A percentile compares a stretch with the other conserved stretches of the same genome.
phyloP scores from a whole-genome alignment of 1,140 invertebrate species.

The Branchinecta lynchi region DNA sequence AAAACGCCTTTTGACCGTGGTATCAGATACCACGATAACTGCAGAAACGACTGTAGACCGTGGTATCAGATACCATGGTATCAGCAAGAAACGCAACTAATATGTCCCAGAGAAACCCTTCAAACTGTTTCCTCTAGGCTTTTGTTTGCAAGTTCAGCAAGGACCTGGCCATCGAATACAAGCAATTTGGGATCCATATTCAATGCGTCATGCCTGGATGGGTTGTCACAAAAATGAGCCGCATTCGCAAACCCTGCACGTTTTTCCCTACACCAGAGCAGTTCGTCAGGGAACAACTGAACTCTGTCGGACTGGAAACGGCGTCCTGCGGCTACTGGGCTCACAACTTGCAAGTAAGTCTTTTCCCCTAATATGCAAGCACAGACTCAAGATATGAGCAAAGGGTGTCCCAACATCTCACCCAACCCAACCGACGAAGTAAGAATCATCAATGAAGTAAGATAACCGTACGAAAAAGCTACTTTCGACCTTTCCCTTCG shows the following conservation, averaged over 20 bases:
- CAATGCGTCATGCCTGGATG: conserved; percentile 74
- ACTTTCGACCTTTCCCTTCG: too few relatives aligned
- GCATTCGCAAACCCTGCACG: conserved; percentile 56
- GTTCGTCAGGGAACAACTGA: conserved; percentile 59
- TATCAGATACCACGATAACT: too few relatives aligned
- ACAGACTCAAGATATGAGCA: too few relatives aligned
- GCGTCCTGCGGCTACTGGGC: conserved; percentile 55
- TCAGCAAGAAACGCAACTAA: too few relatives aligned
- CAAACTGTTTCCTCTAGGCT: conserved; percentile 36
- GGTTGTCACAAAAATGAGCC: conserved; percentile 85
- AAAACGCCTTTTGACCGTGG: too few relatives aligned
- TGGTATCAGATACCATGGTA: too few relatives aligned
- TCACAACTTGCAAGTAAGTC: conserved; percentile 20
- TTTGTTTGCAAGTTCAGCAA: conserved; percentile 71
- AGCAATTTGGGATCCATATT: conserved; percentile 56
- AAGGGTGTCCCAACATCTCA: too few relatives aligned
- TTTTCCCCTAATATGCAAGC: neutral
- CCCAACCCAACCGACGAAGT: too few relatives aligned
- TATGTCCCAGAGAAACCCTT: conserved; percentile 13
- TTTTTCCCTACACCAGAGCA: conserved; percentile 58
- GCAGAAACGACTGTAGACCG: too few relatives aligned
- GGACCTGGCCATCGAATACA: conserved; percentile 62
- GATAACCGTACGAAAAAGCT: too few relatives aligned
- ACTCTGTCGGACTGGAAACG: conserved; percentile 53
- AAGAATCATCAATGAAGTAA: too few relatives aligned